A percentile compares a stretch with the other conserved stretches of the same genome.
Conservation (phyloP, 2,888 invertebrate species). For the Theretra japonica region DNA sequence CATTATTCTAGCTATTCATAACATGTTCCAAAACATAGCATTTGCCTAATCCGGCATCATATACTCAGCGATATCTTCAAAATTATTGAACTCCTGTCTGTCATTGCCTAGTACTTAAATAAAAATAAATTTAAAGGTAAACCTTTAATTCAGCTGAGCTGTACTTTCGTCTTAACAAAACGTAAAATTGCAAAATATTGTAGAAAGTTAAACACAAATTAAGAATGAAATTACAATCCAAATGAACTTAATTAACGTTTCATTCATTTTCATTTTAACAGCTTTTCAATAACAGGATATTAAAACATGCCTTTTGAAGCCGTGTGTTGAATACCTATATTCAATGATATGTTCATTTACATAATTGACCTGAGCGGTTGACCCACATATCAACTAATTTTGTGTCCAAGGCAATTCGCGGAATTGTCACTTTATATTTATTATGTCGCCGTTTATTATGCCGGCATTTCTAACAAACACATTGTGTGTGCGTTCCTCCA, state of each 20-base stretch:
- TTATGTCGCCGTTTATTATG: constrained; percentile 4
- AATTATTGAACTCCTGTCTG: too few relatives aligned
- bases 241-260: not conserved
- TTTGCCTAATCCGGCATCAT: too few relatives aligned
- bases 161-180: too few relatives aligned
- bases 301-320: not conserved
- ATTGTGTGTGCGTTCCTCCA: not conserved
- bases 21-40: too few relatives aligned
- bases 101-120: too few relatives aligned
- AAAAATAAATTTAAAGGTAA: too few relatives aligned
- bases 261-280: not conserved
- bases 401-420: constrained; percentile 26
- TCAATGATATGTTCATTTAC: constrained; percentile 27
- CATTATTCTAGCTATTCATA: too few relatives aligned
- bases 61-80: too few relatives aligned
- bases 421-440: constrained; percentile 19
- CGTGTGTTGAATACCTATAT: not conserved
- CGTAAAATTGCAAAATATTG: too few relatives aligned
- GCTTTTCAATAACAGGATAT: not conserved
- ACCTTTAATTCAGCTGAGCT: too few relatives aligned
- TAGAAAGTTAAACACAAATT: too few relatives aligned
- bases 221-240: too few relatives aligned
- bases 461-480: constrained; percentile 1
- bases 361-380: constrained; percentile 30
- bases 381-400: constrained; percentile 32